These are phyloP conservation scores for Ceramica pisi DNA, from an alignment of 2,888 invertebrate species.

Conservation along the genomic window DNA sequence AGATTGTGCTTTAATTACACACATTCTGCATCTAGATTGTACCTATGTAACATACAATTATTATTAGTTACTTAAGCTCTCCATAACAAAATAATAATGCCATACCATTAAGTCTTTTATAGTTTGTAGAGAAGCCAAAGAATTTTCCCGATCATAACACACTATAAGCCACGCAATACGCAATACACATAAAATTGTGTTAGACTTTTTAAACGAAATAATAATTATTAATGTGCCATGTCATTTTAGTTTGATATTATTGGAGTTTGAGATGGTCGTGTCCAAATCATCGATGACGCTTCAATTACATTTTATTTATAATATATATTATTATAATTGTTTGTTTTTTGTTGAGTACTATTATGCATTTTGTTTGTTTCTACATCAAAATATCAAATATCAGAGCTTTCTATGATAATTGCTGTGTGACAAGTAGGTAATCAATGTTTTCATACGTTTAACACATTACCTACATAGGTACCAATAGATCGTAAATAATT, in stretches of 20 bases:
- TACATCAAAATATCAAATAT: neutral
- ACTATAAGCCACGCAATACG: neutral
- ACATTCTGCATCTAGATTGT: slow-evolving; percentile 26
- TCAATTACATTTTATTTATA: neutral
- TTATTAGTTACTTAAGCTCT: slow-evolving; percentile 34
- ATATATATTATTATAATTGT: too few species aligned
- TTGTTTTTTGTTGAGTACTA: too few species aligned
- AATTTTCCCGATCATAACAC: slow-evolving; percentile 8
- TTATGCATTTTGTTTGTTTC: neutral
- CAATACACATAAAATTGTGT: neutral
- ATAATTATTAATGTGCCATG: slow-evolving; percentile 1
- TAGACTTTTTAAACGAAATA: neutral
- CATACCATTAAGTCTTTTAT: slow-evolving; percentile 14
- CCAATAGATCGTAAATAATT: slow-evolving; percentile 1
- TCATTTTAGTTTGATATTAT: slow-evolving; percentile 13
- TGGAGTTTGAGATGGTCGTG: neutral
- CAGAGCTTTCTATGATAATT: slow-evolving; percentile 27
- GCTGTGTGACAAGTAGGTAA: slow-evolving; percentile 8
- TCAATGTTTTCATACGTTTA: neutral
- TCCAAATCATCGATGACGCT: neutral
- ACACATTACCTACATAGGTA: neutral
- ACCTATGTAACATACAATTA: slow-evolving; percentile 10
- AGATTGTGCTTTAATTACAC: slow-evolving; percentile 22
- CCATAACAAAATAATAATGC: slow-evolving; percentile 4
- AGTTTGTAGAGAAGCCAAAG: slow-evolving; percentile 45